Evolutionary conservation across 2,113 vertebrate genomes (phyloP).

Genomic region (Gadus chalcogrammus): DNA sequence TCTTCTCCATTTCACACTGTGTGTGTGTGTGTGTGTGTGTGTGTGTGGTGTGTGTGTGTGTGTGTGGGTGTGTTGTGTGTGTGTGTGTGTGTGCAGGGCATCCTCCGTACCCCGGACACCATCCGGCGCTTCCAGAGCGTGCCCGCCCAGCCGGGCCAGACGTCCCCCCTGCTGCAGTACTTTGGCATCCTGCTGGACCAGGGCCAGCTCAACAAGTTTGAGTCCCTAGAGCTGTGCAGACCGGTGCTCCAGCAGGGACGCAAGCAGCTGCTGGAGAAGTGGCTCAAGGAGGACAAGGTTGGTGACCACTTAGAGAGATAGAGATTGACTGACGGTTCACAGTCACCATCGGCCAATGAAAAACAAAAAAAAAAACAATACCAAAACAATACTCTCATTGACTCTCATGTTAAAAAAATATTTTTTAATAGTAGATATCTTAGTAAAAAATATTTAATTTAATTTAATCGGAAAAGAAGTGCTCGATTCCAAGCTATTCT

Average conservation of each 20-base stretch:
- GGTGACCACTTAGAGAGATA: not conserved
- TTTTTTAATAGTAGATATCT: too few species aligned
- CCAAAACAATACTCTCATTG: too few species aligned
- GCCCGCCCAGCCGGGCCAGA: conserved; percentile 94
- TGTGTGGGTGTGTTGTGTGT: not conserved
- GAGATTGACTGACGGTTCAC: too few species aligned
- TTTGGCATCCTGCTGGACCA: conserved; percentile 97
- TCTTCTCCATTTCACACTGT: not conserved
- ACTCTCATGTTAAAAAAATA: too few species aligned
- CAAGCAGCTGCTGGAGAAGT: conserved; percentile 96
- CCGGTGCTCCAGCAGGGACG: conserved; percentile 97
- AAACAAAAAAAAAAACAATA: too few species aligned
- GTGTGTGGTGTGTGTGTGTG: not conserved
- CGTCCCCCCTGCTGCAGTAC: conserved; percentile 94
- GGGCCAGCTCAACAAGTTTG: conserved; percentile 96
- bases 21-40: not conserved
- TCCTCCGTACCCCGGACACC: conserved; percentile 94
- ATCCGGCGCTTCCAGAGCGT: conserved; percentile 97
- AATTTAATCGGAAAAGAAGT: too few species aligned
- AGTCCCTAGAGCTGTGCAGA: conserved; percentile 94
- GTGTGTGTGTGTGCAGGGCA: conserved; percentile 73
- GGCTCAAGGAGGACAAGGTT: conserved; percentile 98
- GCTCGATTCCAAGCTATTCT: too few species aligned
- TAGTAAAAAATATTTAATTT: too few species aligned
- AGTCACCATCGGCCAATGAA: too few species aligned